Base-by-base conservation (phyloP, 2,888 invertebrate genomes). In the Ormia ochracea region DNA sequence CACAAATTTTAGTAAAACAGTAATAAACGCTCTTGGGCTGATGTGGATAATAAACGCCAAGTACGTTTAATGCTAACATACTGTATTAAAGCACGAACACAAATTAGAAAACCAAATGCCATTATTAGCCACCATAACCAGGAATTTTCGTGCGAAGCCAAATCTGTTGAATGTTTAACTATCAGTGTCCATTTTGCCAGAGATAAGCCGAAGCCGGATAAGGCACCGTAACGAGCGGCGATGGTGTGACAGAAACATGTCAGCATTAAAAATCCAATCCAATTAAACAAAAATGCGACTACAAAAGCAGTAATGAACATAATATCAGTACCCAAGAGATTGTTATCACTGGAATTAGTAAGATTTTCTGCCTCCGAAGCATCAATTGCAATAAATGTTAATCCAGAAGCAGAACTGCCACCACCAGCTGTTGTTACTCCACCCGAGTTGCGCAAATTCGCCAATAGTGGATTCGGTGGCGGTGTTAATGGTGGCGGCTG, bases 181-280 rank as follows among this genome's bases (percentile, higher is more conserved):
- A 97, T 97, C 84, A 97, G 93, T 33, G 97, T 97, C 97, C 97
- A 98, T 90, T 98, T 98, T 82, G 97, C 96, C 81, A 98, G 92
- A 5, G 97, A 97, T 14, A 98, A 91, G 1, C 97, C 97, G 88
- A 98, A 97, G 69, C 97, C 97, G 50, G 97, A 95, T 58, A 98
- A 91, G 1, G 97, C 97, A 26, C 98, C 97, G 89, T 97, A 97
- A 84, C 97, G 93, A 31, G 96, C 96, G 41, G 97, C 97, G 85
- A 97, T 96, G 61, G 97, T 97, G 89, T 97, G 96, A 87, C 96
- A 96, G 91, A 97, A 96, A 87, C 97, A 98, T 93, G 97, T 95
- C 84, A 97, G 92, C 87, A 97, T 92, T 84, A 98, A 91, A 89
- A 98, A 97, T 12, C 98, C 98, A 87, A 98, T 88, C 97, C 97